A percentile compares a stretch with the other conserved stretches of the same genome.
Evolutionary conservation across 1,140 invertebrate species (phyloP).

Genomic region (Gryon sp.): DNA sequence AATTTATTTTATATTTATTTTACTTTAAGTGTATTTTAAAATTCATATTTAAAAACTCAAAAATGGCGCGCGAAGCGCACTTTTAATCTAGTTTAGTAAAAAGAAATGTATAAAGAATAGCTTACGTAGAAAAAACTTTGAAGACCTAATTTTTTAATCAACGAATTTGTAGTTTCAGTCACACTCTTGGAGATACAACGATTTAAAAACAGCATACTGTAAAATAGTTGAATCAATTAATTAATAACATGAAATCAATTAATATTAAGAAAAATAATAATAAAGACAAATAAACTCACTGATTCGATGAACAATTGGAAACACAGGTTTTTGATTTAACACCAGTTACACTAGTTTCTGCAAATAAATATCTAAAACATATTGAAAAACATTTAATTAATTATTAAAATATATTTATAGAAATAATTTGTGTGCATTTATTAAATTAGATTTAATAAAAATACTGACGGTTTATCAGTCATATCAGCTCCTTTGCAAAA

Average conservation of each 20-base stretch:
- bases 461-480: slow-evolving; percentile 77
- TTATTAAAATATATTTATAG: slow-evolving; percentile 7
- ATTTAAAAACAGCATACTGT: slow-evolving; percentile 80
- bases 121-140: slow-evolving; percentile 80
- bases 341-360: slow-evolving; percentile 62
- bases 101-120: too few species aligned
- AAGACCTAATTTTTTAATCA: slow-evolving; percentile 80
- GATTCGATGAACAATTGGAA: slow-evolving; percentile 71
- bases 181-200: slow-evolving; percentile 80
- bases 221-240: too few species aligned
- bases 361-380: slow-evolving; percentile 73
- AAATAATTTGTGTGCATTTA: slow-evolving; percentile 39
- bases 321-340: slow-evolving; percentile 76
- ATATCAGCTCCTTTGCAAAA: slow-evolving; percentile 80
- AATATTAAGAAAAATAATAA: background rate
- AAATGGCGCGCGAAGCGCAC: too few species aligned
- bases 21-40: too few species aligned
- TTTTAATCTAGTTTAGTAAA: too few species aligned
- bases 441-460: background rate
- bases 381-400: slow-evolving; percentile 3
- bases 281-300: slow-evolving; percentile 5
- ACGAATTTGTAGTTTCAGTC: slow-evolving; percentile 72
- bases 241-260: background rate
- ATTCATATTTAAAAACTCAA: too few species aligned
- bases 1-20: too few species aligned